Evolutionary conservation across 2,888 invertebrate species (phyloP), one percentile per base, ranked within the genome.

Genomic region (Rutpela maculata): DNA sequence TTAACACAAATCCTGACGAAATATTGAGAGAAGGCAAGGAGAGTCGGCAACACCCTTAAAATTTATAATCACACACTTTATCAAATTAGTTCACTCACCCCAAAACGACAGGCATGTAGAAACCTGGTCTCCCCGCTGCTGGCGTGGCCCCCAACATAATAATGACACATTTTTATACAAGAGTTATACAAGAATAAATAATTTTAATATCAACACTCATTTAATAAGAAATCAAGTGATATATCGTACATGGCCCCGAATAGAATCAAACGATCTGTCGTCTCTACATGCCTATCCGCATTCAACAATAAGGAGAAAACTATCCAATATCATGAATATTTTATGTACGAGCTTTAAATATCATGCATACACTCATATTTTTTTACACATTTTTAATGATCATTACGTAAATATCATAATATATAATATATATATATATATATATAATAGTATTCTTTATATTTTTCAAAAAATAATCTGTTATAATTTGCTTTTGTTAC

Each of bases 391-490:
- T 75, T 87, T 86, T 86, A 88, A 85, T 87, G 86, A 87, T 86
- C 86, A 85, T 88, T 87, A 88, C 85, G 86, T 88, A 88, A 86
- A 88, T 88, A 88, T 87, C 85, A 86, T 87, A 84, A 84, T 84
- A 85, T 86, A 85, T 84, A 84, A 84, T 83, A 82, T 85, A n/a
- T n/a, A n/a, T n/a, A n/a, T n/a, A n/a, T n/a, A n/a, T n/a, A n/a
- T n/a, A 86, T 86, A 86, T 84, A 85, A 85, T 85, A 85, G 85
- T 85, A 83, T 82, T 84, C 84, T 86, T 87, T 86, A 87, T 87
- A 88, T 88, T 87, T 89, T 89, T 89, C 89, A 88, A 90, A 90
- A 90, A 90, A 90, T 90, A 90, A 88, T 88, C 87, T 88, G 86
- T 88, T 87, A 70, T 70, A 83, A 83, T 80, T 84, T 85, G 86